Evolutionary conservation across 2,888 invertebrate species (phyloP).

Genomic region (Tachystola acroxantha): DNA sequence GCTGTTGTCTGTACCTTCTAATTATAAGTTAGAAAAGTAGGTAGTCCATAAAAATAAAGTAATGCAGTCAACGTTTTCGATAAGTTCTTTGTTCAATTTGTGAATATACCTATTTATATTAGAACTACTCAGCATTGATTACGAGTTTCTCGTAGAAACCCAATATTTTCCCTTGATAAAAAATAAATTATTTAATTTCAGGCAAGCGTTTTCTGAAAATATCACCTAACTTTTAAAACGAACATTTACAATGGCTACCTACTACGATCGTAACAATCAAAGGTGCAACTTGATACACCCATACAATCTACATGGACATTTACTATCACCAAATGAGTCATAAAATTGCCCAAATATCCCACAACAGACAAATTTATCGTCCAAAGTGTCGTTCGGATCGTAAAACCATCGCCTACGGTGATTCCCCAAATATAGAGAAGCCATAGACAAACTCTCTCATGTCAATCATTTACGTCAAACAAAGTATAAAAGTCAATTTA

Average conservation of each 20-base stretch:
- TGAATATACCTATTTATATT: too few species aligned
- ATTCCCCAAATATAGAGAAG: slow-evolving; percentile 17
- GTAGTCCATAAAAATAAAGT: too few species aligned
- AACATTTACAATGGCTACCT: slow-evolving; percentile 21
- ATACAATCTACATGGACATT: slow-evolving; percentile 47
- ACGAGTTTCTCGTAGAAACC: too few species aligned
- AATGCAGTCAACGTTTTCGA: too few species aligned
- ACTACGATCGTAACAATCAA: slow-evolving; percentile 25
- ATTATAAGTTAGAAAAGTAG: too few species aligned
- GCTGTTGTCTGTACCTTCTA: too few species aligned
- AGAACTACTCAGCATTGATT: too few species aligned
- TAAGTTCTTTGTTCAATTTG: too few species aligned
- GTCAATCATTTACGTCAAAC: slow-evolving; percentile 77
- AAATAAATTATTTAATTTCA: too few species aligned
- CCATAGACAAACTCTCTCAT: slow-evolving; percentile 42
- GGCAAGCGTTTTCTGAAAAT: not conserved
- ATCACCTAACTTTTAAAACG: not conserved
- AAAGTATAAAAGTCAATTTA: slow-evolving; percentile 77
- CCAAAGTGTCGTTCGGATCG: slow-evolving; percentile 54
- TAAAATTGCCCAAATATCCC: slow-evolving; percentile 72
- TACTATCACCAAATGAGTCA: slow-evolving; percentile 69
- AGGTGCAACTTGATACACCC: slow-evolving; percentile 46
- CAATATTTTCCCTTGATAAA: too few species aligned
- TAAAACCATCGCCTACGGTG: slow-evolving; percentile 52
- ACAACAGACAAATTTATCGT: slow-evolving; percentile 68